Conservation (phyloP, 2,797 vertebrate species). For the Anisognathus igniventris region DNA sequence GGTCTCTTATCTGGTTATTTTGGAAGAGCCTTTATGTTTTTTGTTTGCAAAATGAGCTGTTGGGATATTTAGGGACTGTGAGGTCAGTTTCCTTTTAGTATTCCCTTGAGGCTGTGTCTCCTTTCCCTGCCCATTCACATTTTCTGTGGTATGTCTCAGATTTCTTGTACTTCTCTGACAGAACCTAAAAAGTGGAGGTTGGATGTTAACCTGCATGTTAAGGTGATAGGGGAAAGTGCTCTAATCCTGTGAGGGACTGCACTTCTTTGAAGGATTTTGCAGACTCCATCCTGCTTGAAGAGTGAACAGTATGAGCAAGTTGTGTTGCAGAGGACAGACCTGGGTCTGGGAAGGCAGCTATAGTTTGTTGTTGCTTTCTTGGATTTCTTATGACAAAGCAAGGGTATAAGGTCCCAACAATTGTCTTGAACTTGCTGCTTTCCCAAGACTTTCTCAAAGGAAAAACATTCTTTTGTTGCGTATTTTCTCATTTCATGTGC, state of each 20-base stretch:
- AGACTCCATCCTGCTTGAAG: background rate
- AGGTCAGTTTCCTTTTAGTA: background rate
- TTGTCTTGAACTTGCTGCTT: slow-evolving; percentile 13
- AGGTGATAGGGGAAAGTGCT: background rate
- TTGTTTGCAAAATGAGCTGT: background rate
- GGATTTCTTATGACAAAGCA: background rate
- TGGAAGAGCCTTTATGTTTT: background rate
- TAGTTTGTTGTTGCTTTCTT: background rate
- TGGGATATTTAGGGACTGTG: background rate
- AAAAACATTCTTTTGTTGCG: background rate
- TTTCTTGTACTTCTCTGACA: background rate
- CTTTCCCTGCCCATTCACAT: background rate
- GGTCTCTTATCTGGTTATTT: background rate
- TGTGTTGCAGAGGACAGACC: background rate
- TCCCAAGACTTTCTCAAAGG: background rate
- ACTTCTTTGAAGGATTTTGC: background rate
- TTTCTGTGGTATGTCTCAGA: background rate
- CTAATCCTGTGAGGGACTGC: background rate
- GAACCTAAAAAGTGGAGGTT: background rate
- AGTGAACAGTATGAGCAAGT: background rate
- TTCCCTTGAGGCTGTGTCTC: background rate
- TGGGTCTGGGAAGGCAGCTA: background rate
- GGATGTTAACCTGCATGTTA: background rate
- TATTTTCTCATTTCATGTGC: background rate
- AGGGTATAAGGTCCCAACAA: background rate